phyloP scores from a whole-genome alignment of 2,113 vertebrate species.

The Oncorhynchus keta region DNA sequence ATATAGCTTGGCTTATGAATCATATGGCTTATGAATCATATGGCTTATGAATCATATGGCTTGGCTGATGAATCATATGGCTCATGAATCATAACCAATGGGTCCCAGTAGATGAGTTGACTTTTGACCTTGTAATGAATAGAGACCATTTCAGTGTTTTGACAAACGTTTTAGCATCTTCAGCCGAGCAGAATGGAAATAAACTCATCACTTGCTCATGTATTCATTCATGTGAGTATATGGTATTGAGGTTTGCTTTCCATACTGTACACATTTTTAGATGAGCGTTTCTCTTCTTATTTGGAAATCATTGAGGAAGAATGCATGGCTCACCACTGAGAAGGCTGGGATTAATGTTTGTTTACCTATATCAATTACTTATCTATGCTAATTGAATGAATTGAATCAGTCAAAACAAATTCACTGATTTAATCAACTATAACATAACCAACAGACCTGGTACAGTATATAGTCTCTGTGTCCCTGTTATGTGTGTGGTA shows the following conservation, averaged over 20 bases:
- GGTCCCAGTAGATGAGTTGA: neutral
- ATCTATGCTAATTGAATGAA: too few relatives aligned
- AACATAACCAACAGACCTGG: too few relatives aligned
- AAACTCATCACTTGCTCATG: constrained; percentile 42
- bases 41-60: too few relatives aligned
- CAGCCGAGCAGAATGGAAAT: constrained; percentile 32
- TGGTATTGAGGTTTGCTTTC: constrained; percentile 10
- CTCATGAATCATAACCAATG: constrained; percentile 16
- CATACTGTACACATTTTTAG: constrained; percentile 18
- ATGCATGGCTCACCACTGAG: too few relatives aligned
- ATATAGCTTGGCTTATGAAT: too few relatives aligned
- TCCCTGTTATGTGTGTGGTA: too few relatives aligned
- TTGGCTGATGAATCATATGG: too few relatives aligned
- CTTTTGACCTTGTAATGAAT: neutral
- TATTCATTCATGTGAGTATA: constrained; percentile 14
- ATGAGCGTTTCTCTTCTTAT: neutral
- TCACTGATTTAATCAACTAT: too few relatives aligned
- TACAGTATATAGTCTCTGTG: too few relatives aligned
- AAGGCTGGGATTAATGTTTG: too few relatives aligned
- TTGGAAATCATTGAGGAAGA: neutral
- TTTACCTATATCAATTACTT: too few relatives aligned
- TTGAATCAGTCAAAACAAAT: too few relatives aligned
- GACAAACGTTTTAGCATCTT: constrained; percentile 26
- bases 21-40: neutral
- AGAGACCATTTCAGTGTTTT: constrained; percentile 20